phyloP scores from a whole-genome alignment of 2,888 invertebrate genomes.

The Loripinus fragilis region DNA sequence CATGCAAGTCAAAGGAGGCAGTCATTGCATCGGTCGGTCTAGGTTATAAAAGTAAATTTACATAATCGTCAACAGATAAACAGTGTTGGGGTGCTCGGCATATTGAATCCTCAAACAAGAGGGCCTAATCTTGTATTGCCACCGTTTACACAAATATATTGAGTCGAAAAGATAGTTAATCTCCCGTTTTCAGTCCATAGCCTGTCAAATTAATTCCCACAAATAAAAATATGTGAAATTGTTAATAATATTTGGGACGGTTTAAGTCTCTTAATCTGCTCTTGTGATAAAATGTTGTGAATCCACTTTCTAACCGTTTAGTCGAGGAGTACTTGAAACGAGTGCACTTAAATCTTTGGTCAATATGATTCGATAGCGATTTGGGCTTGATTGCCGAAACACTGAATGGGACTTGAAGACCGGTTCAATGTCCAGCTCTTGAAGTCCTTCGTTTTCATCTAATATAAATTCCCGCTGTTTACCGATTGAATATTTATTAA shows the following conservation, averaged over 20 bases:
- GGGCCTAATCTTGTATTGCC: neutral
- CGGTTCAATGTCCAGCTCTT: neutral
- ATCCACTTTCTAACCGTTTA: constrained; percentile 30
- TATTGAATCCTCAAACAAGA: neutral
- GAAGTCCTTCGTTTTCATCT: neutral
- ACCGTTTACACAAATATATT: constrained; percentile 9
- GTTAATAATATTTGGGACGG: constrained; percentile 57
- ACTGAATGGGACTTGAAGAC: neutral
- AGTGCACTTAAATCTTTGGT: neutral
- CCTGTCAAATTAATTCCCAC: constrained; percentile 59
- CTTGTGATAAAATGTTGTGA: constrained; percentile 28
- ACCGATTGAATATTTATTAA: too few species aligned
- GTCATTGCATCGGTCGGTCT: too few species aligned
- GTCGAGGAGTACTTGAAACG: constrained; percentile 25
- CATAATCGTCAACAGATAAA: neutral
- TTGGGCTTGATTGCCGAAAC: neutral
- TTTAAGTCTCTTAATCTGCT: constrained; percentile 44
- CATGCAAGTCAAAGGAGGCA: too few species aligned
- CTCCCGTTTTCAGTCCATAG: constrained; percentile 44
- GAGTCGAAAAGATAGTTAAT: constrained; percentile 33
- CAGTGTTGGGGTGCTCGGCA: neutral
- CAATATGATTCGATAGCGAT: constrained; percentile 9
- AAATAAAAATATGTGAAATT: constrained; percentile 61
- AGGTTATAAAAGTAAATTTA: too few species aligned
- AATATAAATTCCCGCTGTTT: neutral